Conservation (phyloP, 2,113 vertebrate species). For the Oryzias celebensis region DNA sequence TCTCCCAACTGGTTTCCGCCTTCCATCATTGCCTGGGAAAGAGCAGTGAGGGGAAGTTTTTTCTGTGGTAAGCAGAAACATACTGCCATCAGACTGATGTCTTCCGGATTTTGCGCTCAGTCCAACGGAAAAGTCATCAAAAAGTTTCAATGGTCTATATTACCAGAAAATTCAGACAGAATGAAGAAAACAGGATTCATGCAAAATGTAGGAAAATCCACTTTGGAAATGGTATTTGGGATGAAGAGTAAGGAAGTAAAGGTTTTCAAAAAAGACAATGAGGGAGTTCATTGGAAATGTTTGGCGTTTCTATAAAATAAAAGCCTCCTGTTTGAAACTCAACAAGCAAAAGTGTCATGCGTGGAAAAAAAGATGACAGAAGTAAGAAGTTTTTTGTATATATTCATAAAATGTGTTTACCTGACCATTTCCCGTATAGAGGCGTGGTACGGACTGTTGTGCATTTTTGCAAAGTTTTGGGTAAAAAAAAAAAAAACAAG, state of each 20-base stretch:
- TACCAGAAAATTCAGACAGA: constrained; percentile 26
- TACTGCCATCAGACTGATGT: constrained; percentile 20
- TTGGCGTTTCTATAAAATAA: constrained; percentile 20
- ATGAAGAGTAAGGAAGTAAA: constrained; percentile 42
- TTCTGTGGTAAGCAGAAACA: constrained; percentile 76
- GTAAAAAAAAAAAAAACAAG: constrained; percentile 34
- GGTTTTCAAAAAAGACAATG: constrained; percentile 29
- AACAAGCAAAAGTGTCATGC: constrained; percentile 58
- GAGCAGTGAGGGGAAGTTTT: constrained; percentile 90
- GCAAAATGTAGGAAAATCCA: constrained; percentile 40
- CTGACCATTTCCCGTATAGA: constrained; percentile 80
- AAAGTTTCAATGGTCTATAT: constrained; percentile 47
- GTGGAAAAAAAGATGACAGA: constrained; percentile 49
- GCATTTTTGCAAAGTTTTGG: constrained; percentile 49
- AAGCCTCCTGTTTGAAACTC: constrained; percentile 42
- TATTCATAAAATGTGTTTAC: constrained; percentile 60
- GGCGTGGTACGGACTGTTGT: constrained; percentile 75
- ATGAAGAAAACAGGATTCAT: constrained; percentile 44
- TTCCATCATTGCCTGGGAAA: constrained; percentile 94
- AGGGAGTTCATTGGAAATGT: constrained; percentile 4
- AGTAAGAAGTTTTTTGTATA: constrained; percentile 35
- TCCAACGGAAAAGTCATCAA: constrained; percentile 49
- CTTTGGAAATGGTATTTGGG: constrained; percentile 33
- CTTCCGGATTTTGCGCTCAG: constrained; percentile 11
- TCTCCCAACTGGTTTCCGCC: constrained; percentile 87